Conservation (phyloP, 2,888 invertebrate genomes). For the Drosophila tanythrix region DNA sequence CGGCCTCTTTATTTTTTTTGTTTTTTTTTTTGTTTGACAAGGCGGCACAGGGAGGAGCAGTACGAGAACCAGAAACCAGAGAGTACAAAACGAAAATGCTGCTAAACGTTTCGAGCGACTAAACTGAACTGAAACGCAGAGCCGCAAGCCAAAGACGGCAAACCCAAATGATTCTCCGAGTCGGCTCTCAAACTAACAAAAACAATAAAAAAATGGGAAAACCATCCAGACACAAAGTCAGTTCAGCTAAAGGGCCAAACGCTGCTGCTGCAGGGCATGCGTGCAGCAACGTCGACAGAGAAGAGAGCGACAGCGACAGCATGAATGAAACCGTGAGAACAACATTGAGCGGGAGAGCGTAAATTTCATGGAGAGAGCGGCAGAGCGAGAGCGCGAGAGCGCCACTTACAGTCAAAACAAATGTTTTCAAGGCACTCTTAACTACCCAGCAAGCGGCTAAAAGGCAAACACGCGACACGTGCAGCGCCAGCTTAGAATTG, state of each 20-base stretch:
- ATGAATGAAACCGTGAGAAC: constrained; percentile 63
- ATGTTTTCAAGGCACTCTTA: constrained; percentile 33
- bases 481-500: constrained; percentile 31
- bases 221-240: constrained; percentile 49
- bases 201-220: not conserved
- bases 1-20: constrained; percentile 8
- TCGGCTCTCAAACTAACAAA: constrained; percentile 34
- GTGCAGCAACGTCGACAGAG: constrained; percentile 43
- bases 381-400: not conserved
- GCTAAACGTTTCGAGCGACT: constrained; percentile 66
- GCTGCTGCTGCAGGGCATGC: constrained; percentile 55
- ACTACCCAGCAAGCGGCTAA: constrained; percentile 53
- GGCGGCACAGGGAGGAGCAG: constrained; percentile 31
- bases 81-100: constrained; percentile 65
- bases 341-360: constrained; percentile 11
- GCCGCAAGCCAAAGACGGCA: constrained; percentile 28
- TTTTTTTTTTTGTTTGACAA: constrained; percentile 6
- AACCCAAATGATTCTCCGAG: constrained; percentile 18
- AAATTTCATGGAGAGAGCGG: constrained; percentile 12
- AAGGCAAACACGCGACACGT: constrained; percentile 75
- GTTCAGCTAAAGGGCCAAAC: constrained; percentile 20
- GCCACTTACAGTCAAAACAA: constrained; percentile 45
- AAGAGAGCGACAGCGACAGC: constrained; percentile 6
- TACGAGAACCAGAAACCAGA: constrained; percentile 61
- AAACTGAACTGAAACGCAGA: constrained; percentile 58